phyloP scores from a whole-genome alignment of 1,140 invertebrate species.

The Probaryconus sp. region DNA sequence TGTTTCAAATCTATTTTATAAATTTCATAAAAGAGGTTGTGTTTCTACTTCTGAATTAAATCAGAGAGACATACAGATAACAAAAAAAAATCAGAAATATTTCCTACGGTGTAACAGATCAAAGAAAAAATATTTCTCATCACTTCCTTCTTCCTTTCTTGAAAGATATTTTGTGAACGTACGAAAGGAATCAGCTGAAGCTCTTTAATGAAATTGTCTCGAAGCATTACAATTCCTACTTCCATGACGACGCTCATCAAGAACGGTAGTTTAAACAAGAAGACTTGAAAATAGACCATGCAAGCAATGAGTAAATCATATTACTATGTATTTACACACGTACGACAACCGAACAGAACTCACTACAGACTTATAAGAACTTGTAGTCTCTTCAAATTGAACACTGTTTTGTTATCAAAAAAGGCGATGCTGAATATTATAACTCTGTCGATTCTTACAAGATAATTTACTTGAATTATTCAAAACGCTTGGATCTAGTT shows the following conservation, averaged over 20 bases:
- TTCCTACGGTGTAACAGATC: background rate
- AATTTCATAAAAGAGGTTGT: too few relatives aligned
- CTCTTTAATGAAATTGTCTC: constrained; percentile 63
- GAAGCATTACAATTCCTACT: constrained; percentile 45
- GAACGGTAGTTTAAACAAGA: constrained; percentile 58
- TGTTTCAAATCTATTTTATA: too few relatives aligned
- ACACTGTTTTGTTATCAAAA: background rate
- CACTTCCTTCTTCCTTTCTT: constrained; percentile 30
- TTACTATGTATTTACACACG: constrained; percentile 50
- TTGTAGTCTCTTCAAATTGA: background rate
- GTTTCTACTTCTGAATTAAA: too few relatives aligned
- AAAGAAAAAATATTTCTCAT: constrained; percentile 20
- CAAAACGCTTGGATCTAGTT: too few relatives aligned
- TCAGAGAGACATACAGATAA: too few relatives aligned
- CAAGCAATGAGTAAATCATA: constrained; percentile 36
- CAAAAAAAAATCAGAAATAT: too few relatives aligned
- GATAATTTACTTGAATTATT: too few relatives aligned
- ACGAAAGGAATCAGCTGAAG: constrained; percentile 33
- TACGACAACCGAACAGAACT: constrained; percentile 44
- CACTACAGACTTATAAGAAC: constrained; percentile 31
- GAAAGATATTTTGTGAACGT: constrained; percentile 40
- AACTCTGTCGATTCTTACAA: too few relatives aligned
- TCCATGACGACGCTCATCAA: constrained; percentile 50
- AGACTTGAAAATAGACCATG: constrained; percentile 41
- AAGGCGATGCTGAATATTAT: background rate